phyloP scores from a whole-genome alignment of 1,140 invertebrate species.

The Cheumatopsyche charites region DNA sequence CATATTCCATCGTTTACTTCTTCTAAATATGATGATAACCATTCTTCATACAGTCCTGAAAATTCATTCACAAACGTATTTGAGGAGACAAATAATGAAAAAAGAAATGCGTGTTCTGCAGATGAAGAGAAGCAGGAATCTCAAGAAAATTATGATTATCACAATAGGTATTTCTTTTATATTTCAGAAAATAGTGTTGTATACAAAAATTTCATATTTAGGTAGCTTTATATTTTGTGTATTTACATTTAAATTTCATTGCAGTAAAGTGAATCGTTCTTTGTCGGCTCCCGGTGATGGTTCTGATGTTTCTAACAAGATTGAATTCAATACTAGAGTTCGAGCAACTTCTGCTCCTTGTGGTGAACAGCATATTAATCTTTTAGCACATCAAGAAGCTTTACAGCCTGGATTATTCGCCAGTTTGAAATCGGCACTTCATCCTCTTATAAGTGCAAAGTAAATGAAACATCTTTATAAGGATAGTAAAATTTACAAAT shows the following conservation, averaged over 20 bases:
- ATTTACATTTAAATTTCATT: slow-evolving; percentile 36
- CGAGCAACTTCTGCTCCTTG: slow-evolving; percentile 50
- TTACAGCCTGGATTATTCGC: slow-evolving; percentile 69
- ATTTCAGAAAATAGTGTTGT: neutral
- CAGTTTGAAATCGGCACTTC: slow-evolving; percentile 70
- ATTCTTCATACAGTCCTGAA: slow-evolving; percentile 6
- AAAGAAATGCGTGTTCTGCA: neutral
- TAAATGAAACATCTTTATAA: slow-evolving; percentile 40
- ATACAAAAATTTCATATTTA: neutral
- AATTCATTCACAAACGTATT: slow-evolving; percentile 18
- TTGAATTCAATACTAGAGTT: slow-evolving; percentile 24
- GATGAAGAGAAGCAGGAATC: neutral
- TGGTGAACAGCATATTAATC: slow-evolving; percentile 15
- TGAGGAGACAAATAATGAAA: slow-evolving; percentile 15
- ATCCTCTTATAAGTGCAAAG: slow-evolving; percentile 71
- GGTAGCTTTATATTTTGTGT: too few species aligned
- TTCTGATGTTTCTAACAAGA: neutral
- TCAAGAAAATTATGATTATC: slow-evolving; percentile 7
- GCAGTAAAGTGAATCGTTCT: slow-evolving; percentile 54
- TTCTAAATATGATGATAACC: neutral
- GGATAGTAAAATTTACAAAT: neutral
- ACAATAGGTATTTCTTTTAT: slow-evolving; percentile 5
- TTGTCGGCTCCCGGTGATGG: slow-evolving; percentile 51
- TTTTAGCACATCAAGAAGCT: slow-evolving; percentile 72
- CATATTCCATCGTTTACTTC: slow-evolving; percentile 54